Evolutionary conservation across 23 tunicate species (phyloP).

Genomic region (Ascidia mentula): DNA sequence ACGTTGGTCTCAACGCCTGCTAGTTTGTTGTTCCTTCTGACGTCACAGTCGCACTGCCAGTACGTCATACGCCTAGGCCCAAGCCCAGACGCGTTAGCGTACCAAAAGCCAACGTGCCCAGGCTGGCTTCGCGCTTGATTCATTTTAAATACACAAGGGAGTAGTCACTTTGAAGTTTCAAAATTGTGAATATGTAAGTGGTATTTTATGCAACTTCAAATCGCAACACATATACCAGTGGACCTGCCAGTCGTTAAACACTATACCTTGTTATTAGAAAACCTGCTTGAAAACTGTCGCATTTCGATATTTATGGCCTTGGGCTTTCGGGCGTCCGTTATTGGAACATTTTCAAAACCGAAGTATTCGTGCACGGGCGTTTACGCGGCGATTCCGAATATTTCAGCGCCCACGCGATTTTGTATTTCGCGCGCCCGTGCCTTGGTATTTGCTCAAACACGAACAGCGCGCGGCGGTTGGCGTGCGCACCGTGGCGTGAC

Average conservation of each 20-base stretch:
- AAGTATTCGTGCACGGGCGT: no score
- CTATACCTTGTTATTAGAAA: no score
- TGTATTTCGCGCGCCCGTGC: conserved; percentile 24
- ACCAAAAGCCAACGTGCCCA: not conserved
- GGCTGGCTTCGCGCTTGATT: not conserved
- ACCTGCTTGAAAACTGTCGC: no score
- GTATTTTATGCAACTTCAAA: no score
- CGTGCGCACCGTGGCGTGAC: conserved; percentile 26
- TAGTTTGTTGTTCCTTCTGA: not conserved
- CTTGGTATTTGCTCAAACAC: not conserved
- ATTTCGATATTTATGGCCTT: no score
- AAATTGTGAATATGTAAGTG: no score
- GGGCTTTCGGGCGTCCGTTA: no score
- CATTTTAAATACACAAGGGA: conserved; percentile 6
- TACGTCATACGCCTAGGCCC: not conserved
- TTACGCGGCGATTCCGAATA: not conserved
- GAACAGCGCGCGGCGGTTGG: conserved; percentile 13
- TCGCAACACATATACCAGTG: no score
- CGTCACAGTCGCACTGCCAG: conserved; percentile 1
- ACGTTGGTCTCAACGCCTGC: no score
- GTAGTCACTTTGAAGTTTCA: no score
- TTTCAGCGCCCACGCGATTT: conserved; percentile 10
- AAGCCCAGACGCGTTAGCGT: conserved; percentile 19
- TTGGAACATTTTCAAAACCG: no score
- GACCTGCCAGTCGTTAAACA: no score